A percentile compares a stretch with the other conserved stretches of the same genome.
phyloP scores from a whole-genome alignment of 2,113 vertebrate species.

The Telmatochromis brichardi region DNA sequence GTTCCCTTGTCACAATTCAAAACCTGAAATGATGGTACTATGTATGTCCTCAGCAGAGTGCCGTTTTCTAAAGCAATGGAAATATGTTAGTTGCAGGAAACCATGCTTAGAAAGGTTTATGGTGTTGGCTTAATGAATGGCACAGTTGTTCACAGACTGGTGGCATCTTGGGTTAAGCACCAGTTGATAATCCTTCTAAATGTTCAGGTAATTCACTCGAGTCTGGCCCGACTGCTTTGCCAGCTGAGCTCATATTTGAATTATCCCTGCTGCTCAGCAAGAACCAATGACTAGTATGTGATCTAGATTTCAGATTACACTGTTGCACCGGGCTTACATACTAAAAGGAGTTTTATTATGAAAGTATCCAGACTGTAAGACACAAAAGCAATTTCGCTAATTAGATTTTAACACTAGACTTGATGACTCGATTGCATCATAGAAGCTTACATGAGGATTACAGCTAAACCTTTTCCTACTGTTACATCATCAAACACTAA shows the following conservation, averaged over 20 bases:
- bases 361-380: neutral
- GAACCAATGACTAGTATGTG: neutral
- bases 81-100: neutral
- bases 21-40: neutral
- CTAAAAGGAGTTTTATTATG: neutral
- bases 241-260: neutral
- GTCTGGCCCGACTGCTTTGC: neutral
- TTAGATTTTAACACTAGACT: neutral
- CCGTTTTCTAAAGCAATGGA: neutral
- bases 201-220: neutral
- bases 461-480: neutral
- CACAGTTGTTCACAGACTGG: neutral
- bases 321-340: neutral
- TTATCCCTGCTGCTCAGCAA: neutral
- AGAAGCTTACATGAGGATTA: neutral
- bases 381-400: neutral
- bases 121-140: constrained; percentile 15
- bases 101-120: constrained; percentile 17
- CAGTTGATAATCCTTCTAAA: neutral
- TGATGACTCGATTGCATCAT: neutral
- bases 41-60: neutral
- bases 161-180: constrained; percentile 1
- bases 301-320: neutral
- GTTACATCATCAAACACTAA: neutral
- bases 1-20: neutral